Evolutionary conservation across 2,888 invertebrate species (phyloP).

Genomic region (Dicyrtomina minuta): DNA sequence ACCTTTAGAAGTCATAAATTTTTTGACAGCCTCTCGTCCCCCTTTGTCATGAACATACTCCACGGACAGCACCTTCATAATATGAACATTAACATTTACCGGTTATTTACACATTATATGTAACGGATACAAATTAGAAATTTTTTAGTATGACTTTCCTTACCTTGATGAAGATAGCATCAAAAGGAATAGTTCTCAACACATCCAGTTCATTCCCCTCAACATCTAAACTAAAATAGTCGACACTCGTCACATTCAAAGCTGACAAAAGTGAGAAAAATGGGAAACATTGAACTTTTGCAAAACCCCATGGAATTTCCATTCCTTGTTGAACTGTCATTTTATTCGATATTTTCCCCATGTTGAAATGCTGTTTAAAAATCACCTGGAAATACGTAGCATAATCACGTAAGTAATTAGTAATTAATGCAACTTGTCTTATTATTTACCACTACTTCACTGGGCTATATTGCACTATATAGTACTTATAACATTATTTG

Average conservation of each 20-base stretch:
- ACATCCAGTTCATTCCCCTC: slow-evolving; percentile 57
- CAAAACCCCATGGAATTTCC: not conserved
- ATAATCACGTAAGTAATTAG: not conserved
- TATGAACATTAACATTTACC: slow-evolving; percentile 11
- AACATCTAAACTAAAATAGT: no score
- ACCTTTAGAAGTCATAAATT: slow-evolving; percentile 57
- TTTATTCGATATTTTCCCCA: slow-evolving; percentile 20
- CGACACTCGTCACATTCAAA: slow-evolving; percentile 56
- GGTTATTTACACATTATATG: no score
- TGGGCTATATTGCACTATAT: no score
- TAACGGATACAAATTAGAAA: no score
- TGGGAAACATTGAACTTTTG: slow-evolving; percentile 56
- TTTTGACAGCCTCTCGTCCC: slow-evolving; percentile 56
- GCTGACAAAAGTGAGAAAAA: slow-evolving; percentile 57
- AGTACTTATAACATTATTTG: not conserved
- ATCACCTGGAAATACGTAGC: slow-evolving; percentile 10
- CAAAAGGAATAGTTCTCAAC: slow-evolving; percentile 57
- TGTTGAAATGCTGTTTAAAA: slow-evolving; percentile 20
- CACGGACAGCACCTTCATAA: slow-evolving; percentile 54
- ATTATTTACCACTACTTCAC: not conserved
- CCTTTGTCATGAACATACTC: slow-evolving; percentile 59
- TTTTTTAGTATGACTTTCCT: no score
- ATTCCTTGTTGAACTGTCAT: not conserved
- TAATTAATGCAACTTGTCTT: not conserved
- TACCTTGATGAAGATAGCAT: slow-evolving; percentile 56